Conservation (phyloP, 2,888 invertebrate genomes). For the Callimorpha dominula region DNA sequence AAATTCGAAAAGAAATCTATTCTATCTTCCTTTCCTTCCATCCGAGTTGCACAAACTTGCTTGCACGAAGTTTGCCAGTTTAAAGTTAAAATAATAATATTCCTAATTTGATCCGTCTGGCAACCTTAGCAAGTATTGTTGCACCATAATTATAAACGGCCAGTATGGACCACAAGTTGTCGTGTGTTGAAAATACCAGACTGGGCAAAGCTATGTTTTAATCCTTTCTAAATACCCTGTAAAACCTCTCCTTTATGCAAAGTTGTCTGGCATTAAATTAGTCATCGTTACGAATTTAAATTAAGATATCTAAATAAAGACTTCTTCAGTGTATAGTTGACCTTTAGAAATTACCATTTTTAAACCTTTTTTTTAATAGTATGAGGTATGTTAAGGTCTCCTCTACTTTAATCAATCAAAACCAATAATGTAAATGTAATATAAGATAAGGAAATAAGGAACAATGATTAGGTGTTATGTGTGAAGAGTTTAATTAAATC, state of each 20-base stretch:
- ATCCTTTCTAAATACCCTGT: constrained; percentile 6
- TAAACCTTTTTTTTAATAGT: background rate
- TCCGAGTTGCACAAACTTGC: no score
- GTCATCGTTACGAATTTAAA: background rate
- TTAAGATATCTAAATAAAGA: background rate
- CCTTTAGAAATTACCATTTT: background rate
- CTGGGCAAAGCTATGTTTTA: constrained; percentile 5
- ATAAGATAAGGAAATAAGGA: no score
- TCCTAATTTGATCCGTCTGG: background rate
- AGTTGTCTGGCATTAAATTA: background rate
- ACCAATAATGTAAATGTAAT: no score
- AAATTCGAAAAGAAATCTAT: no score
- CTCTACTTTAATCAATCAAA: no score
- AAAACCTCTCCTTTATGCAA: background rate
- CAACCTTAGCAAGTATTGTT: constrained; percentile 9
- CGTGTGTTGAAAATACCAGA: constrained; percentile 11
- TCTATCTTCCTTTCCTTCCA: no score
- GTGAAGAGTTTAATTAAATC: no score
- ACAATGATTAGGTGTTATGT: no score
- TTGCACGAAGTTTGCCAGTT: no score
- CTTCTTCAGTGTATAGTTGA: background rate
- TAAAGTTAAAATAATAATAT: no score
- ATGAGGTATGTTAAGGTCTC: no score
- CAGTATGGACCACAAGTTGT: constrained; percentile 3
- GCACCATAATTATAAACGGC: constrained; percentile 8